Evolutionary conservation across 2,888 invertebrate species (phyloP), one percentile per base, ranked within the genome.

Genomic region (Thalpophila matura): DNA sequence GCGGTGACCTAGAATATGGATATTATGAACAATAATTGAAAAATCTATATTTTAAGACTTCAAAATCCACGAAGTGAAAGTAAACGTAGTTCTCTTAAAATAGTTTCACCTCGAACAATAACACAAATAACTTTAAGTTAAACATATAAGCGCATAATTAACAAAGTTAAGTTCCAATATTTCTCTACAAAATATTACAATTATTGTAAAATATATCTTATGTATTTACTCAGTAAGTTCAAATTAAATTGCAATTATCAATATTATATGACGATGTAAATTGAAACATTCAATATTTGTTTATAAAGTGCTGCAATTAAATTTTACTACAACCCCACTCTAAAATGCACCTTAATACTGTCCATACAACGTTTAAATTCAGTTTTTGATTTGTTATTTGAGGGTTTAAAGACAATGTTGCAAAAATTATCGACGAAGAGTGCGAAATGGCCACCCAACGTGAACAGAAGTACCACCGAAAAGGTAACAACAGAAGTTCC

Each of bases 391-490:
- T 22, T 55, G 1, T 18, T 38, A n/a, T 24, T 40, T 40, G 20
- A 33, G 65, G 65, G 77, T 45, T 47, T 61, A 40, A 70, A 68
- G 53, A 82, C 82, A 83, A 71, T 80, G 85, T 83, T 82, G 80
- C 85, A 74, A 71, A 71, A 66, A 70, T 71, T 55, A 78, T 66
- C 57, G 49, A 40, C 22, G 26, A 31, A 24, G 59, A 68, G 68
- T 73, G 75, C 62, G 40, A 81, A 70, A 59, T 74, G 86, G 74
- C 90, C 90, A 90, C 90, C 89, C 91, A 89, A 69, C 62, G 55
- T 58, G 79, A 12, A 54, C 53, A 46, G 40, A 43, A n/a, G 29
- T 1, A 12, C 6, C 46, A 37, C 49, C 0, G 2, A 5, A 4
- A 1, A 29, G 7, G 20, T 7, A 29, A 31, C 0, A 10, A 3